A percentile compares a stretch with the other conserved stretches of the same genome.
phyloP scores from a whole-genome alignment of 2,888 invertebrate genomes.

The Serrognathus titanus region DNA sequence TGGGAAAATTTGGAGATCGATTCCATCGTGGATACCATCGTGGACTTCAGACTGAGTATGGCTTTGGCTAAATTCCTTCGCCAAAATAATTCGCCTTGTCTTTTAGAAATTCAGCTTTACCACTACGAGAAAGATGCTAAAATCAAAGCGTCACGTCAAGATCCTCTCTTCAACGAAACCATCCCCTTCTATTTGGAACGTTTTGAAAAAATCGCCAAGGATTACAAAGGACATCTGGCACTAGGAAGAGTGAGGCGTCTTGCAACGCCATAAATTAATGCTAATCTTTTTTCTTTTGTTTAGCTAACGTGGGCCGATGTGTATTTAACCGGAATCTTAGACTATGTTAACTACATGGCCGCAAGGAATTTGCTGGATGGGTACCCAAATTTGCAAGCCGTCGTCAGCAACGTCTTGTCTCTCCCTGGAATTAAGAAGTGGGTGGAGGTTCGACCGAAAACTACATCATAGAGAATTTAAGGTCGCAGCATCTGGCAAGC shows the following conservation, averaged over 20 bases:
- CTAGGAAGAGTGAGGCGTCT: no score
- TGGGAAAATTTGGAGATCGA: constrained; percentile 63
- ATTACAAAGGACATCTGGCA: constrained; percentile 59
- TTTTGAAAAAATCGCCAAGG: constrained; percentile 55
- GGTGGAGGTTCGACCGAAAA: constrained; percentile 59
- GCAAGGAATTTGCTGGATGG: constrained; percentile 55
- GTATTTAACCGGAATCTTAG: constrained; percentile 56
- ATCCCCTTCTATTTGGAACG: constrained; percentile 58
- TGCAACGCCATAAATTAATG: no score
- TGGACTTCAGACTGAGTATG: constrained; percentile 54
- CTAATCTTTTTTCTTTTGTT: no score
- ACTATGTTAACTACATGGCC: constrained; percentile 58
- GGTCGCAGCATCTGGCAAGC: no score
- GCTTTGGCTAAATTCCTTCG: no score
- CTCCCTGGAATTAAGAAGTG: constrained; percentile 61
- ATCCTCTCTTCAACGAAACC: constrained; percentile 49
- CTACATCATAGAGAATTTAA: no score
- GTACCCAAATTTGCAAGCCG: constrained; percentile 55
- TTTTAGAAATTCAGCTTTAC: constrained; percentile 48
- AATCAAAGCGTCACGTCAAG: constrained; percentile 51
- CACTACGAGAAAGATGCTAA: constrained; percentile 54
- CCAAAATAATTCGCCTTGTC: no score
- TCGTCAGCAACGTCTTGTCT: constrained; percentile 55
- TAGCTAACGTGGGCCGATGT: constrained; percentile 63
- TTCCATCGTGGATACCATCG: constrained; percentile 57